Evolutionary conservation across 2,113 vertebrate species (phyloP), one percentile per base, ranked within the genome.

Genomic region (Labrus mixtus): DNA sequence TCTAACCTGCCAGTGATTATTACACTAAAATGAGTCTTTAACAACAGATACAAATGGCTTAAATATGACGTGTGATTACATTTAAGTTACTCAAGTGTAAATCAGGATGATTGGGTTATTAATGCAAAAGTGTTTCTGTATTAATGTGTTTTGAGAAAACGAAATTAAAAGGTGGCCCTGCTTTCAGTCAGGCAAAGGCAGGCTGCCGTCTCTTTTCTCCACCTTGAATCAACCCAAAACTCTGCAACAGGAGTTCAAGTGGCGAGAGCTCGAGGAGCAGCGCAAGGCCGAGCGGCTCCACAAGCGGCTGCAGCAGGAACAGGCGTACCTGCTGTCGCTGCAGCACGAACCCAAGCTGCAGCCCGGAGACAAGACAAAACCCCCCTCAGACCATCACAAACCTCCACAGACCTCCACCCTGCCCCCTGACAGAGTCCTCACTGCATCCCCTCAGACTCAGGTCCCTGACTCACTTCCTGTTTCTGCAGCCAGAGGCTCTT

Each of bases 191-290:
- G 62, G 45, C 22, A 2, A 13, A 20, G 7, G 1, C 17, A 11
- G 3, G 55, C 37, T 51, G 54, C 46, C 12, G 3, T 76, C 37
- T 73, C 55, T 64, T 76, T 45, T 83, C 55, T 56, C 72, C 68
- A 4, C 73, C 59, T 68, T 71, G 65, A 83, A 83, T 70, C 79
- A 63, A 78, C 68, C 65, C 37, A 59, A 29, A 59, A 13, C 85
- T 92, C 78, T 92, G 83, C 85, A 64, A 83, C 78, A 98, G 97
- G 97, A 98, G 95, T 98, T 97, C 91, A 97, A 97, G 92, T 98
- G 97, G 97, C 93, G 97, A 66, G 97, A 98, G 94, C 96, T 98
- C 86, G 97, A 98, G 90, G 97, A 99, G 63, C 97, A 98, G 90
- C 95, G 97, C 15, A 97, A 98, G 91, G 96, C 97, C 0, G 97